phyloP scores from a whole-genome alignment of 2,797 vertebrate species.

The Apogon hyalosoma region DNA sequence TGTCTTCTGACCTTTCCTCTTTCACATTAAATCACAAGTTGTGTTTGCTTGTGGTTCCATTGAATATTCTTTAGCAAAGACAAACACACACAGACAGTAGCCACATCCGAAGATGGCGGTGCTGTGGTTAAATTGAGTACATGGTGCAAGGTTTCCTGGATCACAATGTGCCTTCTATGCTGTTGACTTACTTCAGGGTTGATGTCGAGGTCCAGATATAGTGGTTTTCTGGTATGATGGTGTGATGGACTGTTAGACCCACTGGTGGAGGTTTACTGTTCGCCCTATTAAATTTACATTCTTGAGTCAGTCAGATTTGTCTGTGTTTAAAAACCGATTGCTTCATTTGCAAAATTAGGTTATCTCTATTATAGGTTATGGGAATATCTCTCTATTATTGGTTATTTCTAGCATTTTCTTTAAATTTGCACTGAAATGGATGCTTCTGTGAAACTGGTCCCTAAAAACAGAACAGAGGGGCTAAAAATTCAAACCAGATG shows the following conservation, averaged over 20 bases:
- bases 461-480: no score
- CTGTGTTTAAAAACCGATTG: no score
- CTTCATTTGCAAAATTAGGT: no score
- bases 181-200: neutral
- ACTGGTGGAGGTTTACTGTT: no score
- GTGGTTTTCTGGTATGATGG: neutral
- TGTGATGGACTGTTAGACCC: neutral
- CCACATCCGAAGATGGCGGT: slow-evolving; percentile 33
- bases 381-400: no score
- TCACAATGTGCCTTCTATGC: slow-evolving; percentile 19
- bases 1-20: slow-evolving; percentile 46
- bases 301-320: no score
- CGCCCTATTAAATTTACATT: no score
- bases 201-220: neutral
- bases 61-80: slow-evolving; percentile 34
- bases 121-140: slow-evolving; percentile 15
- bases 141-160: slow-evolving; percentile 7
- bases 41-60: slow-evolving; percentile 65
- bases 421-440: no score
- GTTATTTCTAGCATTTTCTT: no score
- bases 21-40: slow-evolving; percentile 50
- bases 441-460: no score
- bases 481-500: no score
- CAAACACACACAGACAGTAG: slow-evolving; percentile 28
- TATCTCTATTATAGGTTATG: no score